phyloP scores from a whole-genome alignment of 2,797 vertebrate genomes.

The Clarias laeviceps region DNA sequence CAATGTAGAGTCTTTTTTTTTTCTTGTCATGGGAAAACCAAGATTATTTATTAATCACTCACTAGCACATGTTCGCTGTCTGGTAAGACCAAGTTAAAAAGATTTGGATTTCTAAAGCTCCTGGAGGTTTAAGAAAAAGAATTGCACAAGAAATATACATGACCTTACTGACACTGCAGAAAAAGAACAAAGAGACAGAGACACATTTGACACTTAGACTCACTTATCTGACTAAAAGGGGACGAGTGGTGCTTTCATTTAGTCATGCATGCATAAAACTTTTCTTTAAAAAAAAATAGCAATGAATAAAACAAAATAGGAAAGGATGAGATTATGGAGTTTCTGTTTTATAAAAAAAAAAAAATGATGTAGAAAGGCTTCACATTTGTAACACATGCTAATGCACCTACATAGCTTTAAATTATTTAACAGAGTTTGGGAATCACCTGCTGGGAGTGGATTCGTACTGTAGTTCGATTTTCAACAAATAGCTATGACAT shows the following conservation, averaged over 20 bases:
- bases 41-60: conserved; percentile 71
- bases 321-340: conserved; percentile 48
- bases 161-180: conserved; percentile 62
- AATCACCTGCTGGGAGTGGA: conserved; percentile 91
- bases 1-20: conserved; percentile 11
- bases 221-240: conserved; percentile 64
- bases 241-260: conserved; percentile 71
- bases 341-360: conserved; percentile 6
- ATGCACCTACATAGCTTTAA: conserved; percentile 87
- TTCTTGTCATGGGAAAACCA: conserved; percentile 45
- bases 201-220: conserved; percentile 59
- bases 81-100: conserved; percentile 60
- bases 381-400: conserved; percentile 71
- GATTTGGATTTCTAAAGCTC: conserved; percentile 44
- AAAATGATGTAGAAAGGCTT: neutral
- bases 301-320: conserved; percentile 73
- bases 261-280: conserved; percentile 53
- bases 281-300: conserved; percentile 18
- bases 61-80: conserved; percentile 55
- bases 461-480: conserved; percentile 81
- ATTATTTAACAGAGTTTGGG: conserved; percentile 94
- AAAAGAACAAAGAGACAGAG: conserved; percentile 23
- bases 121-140: neutral
- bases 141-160: conserved; percentile 60
- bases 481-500: conserved; percentile 90